Evolutionary conservation across 2,113 vertebrate genomes (phyloP).

Genomic region (Parotia lawesii): DNA sequence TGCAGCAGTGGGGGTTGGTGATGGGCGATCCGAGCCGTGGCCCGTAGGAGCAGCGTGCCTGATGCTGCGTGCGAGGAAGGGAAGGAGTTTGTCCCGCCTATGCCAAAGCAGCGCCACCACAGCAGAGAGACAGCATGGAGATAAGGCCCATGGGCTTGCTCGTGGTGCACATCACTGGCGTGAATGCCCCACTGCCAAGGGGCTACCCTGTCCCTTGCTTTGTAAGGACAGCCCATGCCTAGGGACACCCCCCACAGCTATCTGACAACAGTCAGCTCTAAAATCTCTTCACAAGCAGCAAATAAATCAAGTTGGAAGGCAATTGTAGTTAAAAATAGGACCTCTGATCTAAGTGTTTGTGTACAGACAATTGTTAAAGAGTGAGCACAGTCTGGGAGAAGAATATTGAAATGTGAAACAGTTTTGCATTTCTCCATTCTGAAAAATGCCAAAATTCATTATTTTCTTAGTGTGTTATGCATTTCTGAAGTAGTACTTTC

Average conservation of each 20-base stretch:
- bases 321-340: no score
- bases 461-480: not conserved
- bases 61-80: fast-evolving
- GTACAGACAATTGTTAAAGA: not conserved
- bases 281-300: not conserved
- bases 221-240: fast-evolving
- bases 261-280: no score
- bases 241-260: not conserved
- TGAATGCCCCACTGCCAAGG: not conserved
- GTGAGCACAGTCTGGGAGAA: not conserved
- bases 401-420: not conserved
- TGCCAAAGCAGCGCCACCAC: not conserved
- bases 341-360: not conserved
- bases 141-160: fast-evolving
- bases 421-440: not conserved
- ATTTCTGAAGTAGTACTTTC: not conserved
- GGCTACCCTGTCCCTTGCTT: no score
- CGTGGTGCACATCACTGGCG: fast-evolving
- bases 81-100: not conserved
- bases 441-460: not conserved
- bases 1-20: not conserved
- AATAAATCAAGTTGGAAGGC: not conserved
- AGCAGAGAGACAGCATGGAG: fast-evolving
- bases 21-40: fast-evolving
- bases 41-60: not conserved